Evolutionary conservation across 1,140 invertebrate species (phyloP), one percentile per base, ranked within the genome.

Genomic region (Penaeus japonicus): DNA sequence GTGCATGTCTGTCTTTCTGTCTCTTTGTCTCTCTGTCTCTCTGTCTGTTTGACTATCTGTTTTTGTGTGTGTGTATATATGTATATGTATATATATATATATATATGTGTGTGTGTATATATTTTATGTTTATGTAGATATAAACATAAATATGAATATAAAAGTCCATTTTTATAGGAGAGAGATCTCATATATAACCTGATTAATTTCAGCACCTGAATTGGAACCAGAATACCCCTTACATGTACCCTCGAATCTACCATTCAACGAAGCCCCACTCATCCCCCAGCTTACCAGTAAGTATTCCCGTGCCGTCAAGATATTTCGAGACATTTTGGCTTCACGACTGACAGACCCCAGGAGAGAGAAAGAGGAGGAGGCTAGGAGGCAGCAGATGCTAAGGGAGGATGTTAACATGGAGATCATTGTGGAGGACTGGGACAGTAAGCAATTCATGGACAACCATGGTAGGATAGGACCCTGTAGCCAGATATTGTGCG

Each of bases 401-500:
- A 32, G 59, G 27, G 54, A 77, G 27, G 73, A 62, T 80, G 27
- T 73, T n/a, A 82, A n/a, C 24, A 30, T 87, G 24, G 85, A 87
- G 47, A 82, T 87, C 80, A 87, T 87, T 73, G 62, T 82, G 78
- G 78, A 87, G 65, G 79, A 82, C 57, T 87, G 85, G 85, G 85
- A 87, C 79, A 82, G 85, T 87, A 73, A 87, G 78, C 54, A 39
- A 22, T n/a, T 20, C 47, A 47, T 7, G 5, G 47, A 47, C 10
- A 15, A 47, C 15, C 10, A 12, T 15, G 47, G 47, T 47, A 47
- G 47, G 47, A 47, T 47, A 47, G 10, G 47, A 47, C 47, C 47
- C 47, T 47, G 47, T 47, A 47, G 47, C 47, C 10, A 47, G 47
- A 47, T 7, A 15, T 47, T 15, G 10, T 47, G 47, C 10, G 47